Evolutionary conservation across 2,797 vertebrate genomes (phyloP).

Genomic region (Premnoplex brunnescens): DNA sequence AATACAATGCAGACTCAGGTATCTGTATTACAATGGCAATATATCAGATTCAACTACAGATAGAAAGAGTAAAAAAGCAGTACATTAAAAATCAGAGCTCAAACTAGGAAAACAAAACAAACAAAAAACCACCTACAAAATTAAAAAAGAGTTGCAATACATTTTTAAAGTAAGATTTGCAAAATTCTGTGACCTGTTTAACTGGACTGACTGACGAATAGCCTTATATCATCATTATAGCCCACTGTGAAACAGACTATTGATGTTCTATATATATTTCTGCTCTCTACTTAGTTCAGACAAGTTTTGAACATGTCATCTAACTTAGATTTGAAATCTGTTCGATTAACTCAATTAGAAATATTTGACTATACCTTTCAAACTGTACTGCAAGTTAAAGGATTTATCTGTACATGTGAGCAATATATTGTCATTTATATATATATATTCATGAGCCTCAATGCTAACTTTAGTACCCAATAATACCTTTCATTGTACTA

Average conservation of each 20-base stretch:
- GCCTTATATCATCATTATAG: background rate
- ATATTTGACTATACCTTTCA: background rate
- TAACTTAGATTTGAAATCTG: background rate
- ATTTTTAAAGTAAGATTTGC: background rate
- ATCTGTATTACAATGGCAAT: background rate
- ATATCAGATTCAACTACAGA: background rate
- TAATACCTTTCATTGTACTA: background rate
- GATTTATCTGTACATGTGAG: background rate
- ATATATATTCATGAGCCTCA: fast-evolving
- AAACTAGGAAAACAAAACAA: background rate
- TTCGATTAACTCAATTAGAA: background rate
- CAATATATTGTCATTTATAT: background rate
- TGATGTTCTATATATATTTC: background rate
- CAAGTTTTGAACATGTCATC: background rate
- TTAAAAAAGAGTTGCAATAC: background rate
- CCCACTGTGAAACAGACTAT: background rate
- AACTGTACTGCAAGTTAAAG: background rate
- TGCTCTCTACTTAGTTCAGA: background rate
- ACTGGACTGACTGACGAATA: background rate
- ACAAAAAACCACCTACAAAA: background rate
- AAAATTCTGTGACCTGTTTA: background rate
- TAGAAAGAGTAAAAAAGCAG: background rate
- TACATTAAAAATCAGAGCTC: background rate
- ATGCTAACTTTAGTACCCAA: background rate
- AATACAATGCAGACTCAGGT: background rate